Conservation (phyloP, 2,113 vertebrate genomes). For the Zapornia atra region DNA sequence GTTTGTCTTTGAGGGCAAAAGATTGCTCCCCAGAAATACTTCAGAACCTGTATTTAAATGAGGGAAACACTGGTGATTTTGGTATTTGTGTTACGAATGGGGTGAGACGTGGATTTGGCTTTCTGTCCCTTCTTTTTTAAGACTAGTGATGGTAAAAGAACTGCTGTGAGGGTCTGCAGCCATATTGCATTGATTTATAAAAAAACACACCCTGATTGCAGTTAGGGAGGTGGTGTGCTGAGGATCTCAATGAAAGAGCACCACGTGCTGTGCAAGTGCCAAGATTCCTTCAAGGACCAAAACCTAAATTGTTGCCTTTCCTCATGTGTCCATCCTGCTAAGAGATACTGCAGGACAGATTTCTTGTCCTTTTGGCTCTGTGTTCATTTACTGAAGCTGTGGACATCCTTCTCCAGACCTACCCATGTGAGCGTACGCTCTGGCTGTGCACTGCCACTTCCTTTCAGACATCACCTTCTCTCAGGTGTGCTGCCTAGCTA, state of each 20-base stretch:
- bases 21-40: background rate
- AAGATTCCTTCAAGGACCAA: background rate
- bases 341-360: background rate
- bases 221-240: background rate
- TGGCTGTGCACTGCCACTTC: background rate
- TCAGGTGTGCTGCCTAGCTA: background rate
- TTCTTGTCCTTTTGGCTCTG: background rate
- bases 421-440: no score
- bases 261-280: background rate
- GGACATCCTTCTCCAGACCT: background rate
- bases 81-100: background rate
- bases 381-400: background rate
- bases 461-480: background rate
- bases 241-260: background rate
- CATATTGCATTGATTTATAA: background rate
- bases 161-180: background rate
- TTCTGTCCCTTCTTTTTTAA: no score
- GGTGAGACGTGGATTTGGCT: background rate
- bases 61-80: background rate
- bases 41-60: background rate
- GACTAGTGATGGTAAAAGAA: background rate
- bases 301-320: background rate
- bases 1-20: background rate
- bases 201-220: background rate
- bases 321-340: background rate